Base-by-base conservation (phyloP, 2,113 vertebrate species). In the Sinosuthora webbiana region DNA sequence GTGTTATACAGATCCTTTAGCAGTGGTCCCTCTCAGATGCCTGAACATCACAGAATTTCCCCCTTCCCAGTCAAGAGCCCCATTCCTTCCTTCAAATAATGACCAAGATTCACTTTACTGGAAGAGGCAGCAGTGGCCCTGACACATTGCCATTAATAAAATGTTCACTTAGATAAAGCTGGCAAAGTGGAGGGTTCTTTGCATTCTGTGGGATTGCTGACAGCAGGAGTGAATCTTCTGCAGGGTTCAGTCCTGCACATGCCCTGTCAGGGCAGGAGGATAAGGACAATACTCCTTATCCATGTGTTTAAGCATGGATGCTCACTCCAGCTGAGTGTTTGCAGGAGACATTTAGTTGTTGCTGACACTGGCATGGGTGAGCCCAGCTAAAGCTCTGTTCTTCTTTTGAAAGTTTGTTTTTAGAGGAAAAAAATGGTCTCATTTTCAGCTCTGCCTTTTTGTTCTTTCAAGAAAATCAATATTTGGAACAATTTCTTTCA, bases 171-270 rank as follows among this genome's bases (percentile, higher is more conserved):
- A 11, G 17, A 50, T 15, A 69, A 37, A 3, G 35, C 6, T 55
- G 39, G 18, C 55, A 10, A 33, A 70, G 15, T 6, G 11, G 27
- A 73, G 39, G n/a, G 41, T 13, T 57, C 14, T 59, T 42, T 33
- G 44, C 23, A 5, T 57, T 44, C 52, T 64, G 6, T 0, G 1
- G 42, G 25, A 3, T 6, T 80, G 57, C 33, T 6, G 1, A 19
- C 28, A 17, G 30, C 35, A 75, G 1, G 3, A n/a, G 25, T 6
- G 44, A 42, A 24, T 30, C 7, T 44, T 17, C 39, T 81, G 23
- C 33, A 70, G 47, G n/a, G 21, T 45, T 24, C 56, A 39, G 31
- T 9, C 21, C 2, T 10, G 11, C 31, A 8, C 3, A 0, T 41
- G 25, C 25, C 37, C 6, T 39, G 3, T 7, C 19, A 37, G 64